Conservation (phyloP, 1,140 invertebrate genomes). For the Meloidogyne chitwoodi region DNA sequence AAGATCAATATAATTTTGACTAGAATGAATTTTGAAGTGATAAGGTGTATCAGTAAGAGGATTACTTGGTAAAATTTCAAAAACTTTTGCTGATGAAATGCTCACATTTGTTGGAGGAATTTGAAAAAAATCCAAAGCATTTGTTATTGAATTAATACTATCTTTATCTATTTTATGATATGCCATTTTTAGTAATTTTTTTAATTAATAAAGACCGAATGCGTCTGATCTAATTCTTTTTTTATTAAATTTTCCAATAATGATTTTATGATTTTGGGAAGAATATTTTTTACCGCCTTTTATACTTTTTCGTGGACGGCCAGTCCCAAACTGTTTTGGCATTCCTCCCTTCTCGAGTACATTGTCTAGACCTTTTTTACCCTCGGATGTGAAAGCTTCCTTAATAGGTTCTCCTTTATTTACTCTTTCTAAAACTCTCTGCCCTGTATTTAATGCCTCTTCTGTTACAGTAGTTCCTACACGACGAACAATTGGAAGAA, state of each 20-base stretch:
- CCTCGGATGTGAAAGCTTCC: background rate
- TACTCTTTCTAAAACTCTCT: no score
- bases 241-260: no score
- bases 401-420: background rate
- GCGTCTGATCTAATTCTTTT: no score
- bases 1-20: background rate
- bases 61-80: no score
- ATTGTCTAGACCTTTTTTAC: background rate
- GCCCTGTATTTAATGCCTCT: background rate
- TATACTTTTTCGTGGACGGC: background rate
- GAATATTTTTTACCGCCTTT: no score
- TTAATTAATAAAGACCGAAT: no score
- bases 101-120: no score
- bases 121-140: background rate
- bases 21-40: background rate
- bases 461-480: background rate
- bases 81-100: no score
- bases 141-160: background rate
- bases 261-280: no score
- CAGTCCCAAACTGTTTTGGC: background rate
- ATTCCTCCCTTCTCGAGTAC: background rate
- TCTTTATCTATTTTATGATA: constrained; percentile 2
- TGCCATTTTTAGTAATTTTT: background rate
- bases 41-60: background rate
- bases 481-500: background rate